phyloP scores from a whole-genome alignment of 2,797 vertebrate genomes.

The Chiroxiphia lanceolata region DNA sequence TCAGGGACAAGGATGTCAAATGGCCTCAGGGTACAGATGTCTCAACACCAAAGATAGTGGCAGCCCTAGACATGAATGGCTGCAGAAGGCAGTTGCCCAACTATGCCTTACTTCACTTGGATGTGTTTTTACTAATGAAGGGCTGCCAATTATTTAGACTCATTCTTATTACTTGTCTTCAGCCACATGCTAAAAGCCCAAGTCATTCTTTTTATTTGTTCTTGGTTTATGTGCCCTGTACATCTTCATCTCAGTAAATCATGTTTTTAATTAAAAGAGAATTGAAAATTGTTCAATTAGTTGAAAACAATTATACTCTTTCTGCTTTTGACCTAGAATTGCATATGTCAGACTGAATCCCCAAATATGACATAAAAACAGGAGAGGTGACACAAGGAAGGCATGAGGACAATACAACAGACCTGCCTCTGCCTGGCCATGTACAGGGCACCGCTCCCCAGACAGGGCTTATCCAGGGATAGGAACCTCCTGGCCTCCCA shows the following conservation, averaged over 20 bases:
- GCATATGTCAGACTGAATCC: neutral
- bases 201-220: neutral
- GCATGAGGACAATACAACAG: neutral
- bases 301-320: neutral
- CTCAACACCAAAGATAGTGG: neutral
- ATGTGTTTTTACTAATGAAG: too few relatives aligned
- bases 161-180: neutral
- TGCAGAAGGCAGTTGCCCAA: neutral
- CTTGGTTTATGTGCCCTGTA: neutral
- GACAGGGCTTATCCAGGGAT: neutral
- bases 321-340: neutral
- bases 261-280: neutral
- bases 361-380: neutral
- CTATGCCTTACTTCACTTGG: neutral
- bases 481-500: neutral
- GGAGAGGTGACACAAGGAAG: neutral
- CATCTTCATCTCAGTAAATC: neutral
- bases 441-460: neutral
- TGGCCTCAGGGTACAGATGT: neutral
- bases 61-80: accelerated
- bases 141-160: neutral
- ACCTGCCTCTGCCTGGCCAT: neutral
- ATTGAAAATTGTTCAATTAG: neutral
- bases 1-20: neutral
- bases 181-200: neutral